These are phyloP conservation scores for Pelobates cultripes DNA, from an alignment of 2,797 vertebrate genomes.

Conservation along the genomic window DNA sequence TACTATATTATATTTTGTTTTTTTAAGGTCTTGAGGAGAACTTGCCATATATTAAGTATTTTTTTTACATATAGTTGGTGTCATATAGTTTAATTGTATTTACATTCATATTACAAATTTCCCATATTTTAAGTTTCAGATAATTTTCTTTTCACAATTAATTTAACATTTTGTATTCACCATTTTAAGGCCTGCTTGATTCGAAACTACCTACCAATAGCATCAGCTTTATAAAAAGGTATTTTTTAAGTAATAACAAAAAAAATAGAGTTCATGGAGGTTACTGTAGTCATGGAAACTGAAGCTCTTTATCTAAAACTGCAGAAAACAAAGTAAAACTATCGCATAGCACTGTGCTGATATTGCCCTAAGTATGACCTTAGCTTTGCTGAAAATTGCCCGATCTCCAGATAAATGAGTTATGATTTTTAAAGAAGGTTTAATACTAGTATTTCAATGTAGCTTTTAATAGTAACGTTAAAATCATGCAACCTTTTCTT, in stretches of 20 bases:
- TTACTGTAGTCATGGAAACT: conserved; percentile 55
- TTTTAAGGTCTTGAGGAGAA: too few relatives aligned
- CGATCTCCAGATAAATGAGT: conserved; percentile 46
- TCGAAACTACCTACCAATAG: conserved; percentile 18
- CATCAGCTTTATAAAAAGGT: conserved; percentile 5
- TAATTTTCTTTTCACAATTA: neutral
- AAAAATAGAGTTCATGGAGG: conserved; percentile 48
- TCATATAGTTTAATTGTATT: too few relatives aligned
- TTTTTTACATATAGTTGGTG: too few relatives aligned
- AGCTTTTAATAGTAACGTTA: conserved; percentile 37
- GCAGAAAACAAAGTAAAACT: conserved; percentile 51
- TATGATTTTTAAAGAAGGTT: conserved; percentile 46
- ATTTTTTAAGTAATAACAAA: conserved; percentile 28
- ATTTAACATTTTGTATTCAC: neutral
- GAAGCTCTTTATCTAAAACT: conserved; percentile 50
- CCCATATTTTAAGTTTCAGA: too few relatives aligned
- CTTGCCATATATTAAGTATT: too few relatives aligned
- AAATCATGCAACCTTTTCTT: conserved; percentile 21
- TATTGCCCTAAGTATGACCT: conserved; percentile 48
- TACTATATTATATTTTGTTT: too few relatives aligned
- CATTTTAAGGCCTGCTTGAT: neutral
- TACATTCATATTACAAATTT: neutral
- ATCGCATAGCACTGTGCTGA: conserved; percentile 36
- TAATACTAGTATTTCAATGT: conserved; percentile 36
- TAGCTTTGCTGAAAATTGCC: conserved; percentile 46